phyloP scores from a whole-genome alignment of 2,113 vertebrate genomes.

The Ammodramus savannarum region DNA sequence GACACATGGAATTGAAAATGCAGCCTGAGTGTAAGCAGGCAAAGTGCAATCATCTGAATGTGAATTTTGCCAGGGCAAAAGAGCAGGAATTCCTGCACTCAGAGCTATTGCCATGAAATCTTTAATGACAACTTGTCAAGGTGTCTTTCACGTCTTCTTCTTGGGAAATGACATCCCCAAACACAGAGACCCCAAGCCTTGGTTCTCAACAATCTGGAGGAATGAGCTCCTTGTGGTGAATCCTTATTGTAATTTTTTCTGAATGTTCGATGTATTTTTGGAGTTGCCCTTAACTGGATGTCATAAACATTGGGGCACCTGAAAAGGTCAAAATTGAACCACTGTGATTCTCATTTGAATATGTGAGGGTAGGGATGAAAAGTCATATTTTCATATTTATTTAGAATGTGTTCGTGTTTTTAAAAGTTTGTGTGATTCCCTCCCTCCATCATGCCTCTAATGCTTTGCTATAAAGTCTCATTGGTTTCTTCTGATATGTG shows the following conservation, averaged over 20 bases:
- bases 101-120: neutral
- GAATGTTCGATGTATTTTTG: neutral
- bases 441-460: neutral
- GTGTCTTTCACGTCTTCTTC: neutral
- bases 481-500: neutral
- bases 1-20: constrained; percentile 43
- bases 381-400: neutral
- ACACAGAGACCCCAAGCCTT: neutral
- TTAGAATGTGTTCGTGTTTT: neutral
- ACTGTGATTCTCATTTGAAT: neutral
- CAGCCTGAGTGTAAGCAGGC: neutral
- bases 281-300: neutral
- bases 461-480: neutral
- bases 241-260: neutral
- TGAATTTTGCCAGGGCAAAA: neutral
- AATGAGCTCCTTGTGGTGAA: neutral
- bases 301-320: neutral
- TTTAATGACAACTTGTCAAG: constrained; percentile 14
- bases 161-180: neutral
- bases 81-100: neutral
- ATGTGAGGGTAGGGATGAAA: neutral
- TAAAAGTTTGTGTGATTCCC: neutral
- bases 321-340: neutral
- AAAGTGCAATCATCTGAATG: constrained; percentile 30
- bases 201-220: neutral